A percentile compares a stretch with the other conserved stretches of the same genome.
Conservation (phyloP, 2,113 vertebrate genomes). For the Charadrius vociferus region DNA sequence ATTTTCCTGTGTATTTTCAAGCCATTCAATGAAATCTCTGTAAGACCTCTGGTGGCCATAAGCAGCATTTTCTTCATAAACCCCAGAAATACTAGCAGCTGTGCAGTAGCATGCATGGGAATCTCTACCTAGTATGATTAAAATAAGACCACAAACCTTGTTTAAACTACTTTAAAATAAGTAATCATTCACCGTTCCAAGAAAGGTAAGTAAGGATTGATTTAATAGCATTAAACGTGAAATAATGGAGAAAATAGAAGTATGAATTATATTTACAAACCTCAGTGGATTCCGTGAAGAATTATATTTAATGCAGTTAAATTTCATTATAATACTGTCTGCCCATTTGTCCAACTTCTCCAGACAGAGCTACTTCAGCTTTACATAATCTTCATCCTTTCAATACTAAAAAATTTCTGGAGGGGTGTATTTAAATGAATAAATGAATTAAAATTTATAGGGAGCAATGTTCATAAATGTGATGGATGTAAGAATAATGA, state of each 20-base stretch:
- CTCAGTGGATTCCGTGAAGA: neutral
- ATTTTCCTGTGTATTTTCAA: neutral
- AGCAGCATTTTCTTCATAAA: neutral
- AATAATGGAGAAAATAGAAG: neutral
- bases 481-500: conserved; percentile 25
- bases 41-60: neutral
- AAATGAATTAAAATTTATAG: conserved; percentile 45
- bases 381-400: neutral
- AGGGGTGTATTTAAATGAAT: neutral
- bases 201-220: neutral
- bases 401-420: neutral
- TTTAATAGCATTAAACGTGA: neutral
- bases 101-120: neutral
- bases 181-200: neutral
- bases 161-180: neutral
- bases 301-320: neutral
- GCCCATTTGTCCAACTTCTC: neutral
- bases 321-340: neutral
- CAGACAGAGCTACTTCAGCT: neutral
- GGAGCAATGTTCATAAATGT: neutral
- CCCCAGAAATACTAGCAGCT: neutral
- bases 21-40: neutral
- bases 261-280: neutral
- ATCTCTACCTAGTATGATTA: neutral
- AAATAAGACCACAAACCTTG: neutral